These are phyloP conservation scores for Corydoras sp. DNA, from an alignment of 2,113 vertebrate species.

Conservation along the genomic window DNA sequence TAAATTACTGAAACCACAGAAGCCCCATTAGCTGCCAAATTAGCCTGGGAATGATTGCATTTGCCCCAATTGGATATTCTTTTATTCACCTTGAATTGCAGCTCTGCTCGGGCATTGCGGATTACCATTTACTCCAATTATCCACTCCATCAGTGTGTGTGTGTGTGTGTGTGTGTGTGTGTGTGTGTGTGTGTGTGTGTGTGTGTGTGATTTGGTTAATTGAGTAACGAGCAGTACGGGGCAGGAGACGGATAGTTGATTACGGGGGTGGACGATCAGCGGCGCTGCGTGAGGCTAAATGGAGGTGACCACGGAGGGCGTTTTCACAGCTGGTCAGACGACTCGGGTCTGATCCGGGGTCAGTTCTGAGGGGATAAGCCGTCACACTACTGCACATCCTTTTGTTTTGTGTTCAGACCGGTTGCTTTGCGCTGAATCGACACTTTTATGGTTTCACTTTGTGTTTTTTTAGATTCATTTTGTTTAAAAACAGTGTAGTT, in stretches of 20 bases:
- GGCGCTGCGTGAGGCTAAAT: background rate
- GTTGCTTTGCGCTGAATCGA: too few relatives aligned
- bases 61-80: constrained; percentile 45
- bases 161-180: too few relatives aligned
- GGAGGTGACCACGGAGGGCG: background rate
- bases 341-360: too few relatives aligned
- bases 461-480: too few relatives aligned
- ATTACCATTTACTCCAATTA: constrained; percentile 51
- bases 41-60: constrained; percentile 49
- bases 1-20: constrained; percentile 46
- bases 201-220: constrained; percentile 53
- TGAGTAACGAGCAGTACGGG: constrained; percentile 43
- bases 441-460: too few relatives aligned
- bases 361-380: too few relatives aligned
- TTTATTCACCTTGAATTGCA: constrained; percentile 47
- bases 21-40: constrained; percentile 50
- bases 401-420: too few relatives aligned
- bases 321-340: background rate
- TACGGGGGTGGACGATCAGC: constrained; percentile 29
- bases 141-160: constrained; percentile 44
- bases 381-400: too few relatives aligned
- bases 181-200: constrained; percentile 30
- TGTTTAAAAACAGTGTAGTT: too few relatives aligned
- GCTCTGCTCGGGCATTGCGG: constrained; percentile 34
- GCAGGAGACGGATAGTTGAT: constrained; percentile 38